A percentile compares a stretch with the other conserved stretches of the same genome.
Evolutionary conservation across 2,888 invertebrate species (phyloP).

Genomic region (Ernsta delagoae): DNA sequence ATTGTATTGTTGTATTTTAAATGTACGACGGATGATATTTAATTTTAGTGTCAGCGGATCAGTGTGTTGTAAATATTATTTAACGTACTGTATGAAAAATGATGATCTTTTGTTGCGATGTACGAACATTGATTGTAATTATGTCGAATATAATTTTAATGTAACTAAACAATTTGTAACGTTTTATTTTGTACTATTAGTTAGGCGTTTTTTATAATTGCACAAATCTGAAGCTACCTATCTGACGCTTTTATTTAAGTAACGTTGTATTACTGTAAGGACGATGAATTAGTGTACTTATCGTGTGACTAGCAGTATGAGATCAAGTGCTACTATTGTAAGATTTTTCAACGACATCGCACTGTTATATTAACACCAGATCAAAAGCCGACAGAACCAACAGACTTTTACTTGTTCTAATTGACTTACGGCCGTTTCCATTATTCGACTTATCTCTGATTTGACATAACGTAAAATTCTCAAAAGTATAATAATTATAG

Average conservation of each 20-base stretch:
- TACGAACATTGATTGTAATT: conserved; percentile 2
- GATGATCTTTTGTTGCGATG: conserved; percentile 11
- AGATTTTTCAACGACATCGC: conserved; percentile 26
- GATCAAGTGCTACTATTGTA: conserved; percentile 16
- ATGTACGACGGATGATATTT: conserved; percentile 8
- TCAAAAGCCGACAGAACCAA: conserved; percentile 3
- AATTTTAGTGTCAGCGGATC: conserved; percentile 3
- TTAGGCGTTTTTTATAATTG: conserved; percentile 16
- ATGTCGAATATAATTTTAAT: neutral
- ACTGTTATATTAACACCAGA: conserved; percentile 14
- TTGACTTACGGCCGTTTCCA: too few relatives aligned
- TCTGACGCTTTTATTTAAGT: neutral
- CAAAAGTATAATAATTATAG: too few relatives aligned
- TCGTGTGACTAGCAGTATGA: conserved; percentile 3
- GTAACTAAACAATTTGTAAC: neutral
- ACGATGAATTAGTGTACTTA: neutral
- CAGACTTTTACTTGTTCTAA: too few relatives aligned
- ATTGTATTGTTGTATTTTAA: conserved; percentile 22
- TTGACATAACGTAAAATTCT: too few relatives aligned
- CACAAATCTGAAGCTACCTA: conserved; percentile 3
- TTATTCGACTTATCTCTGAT: too few relatives aligned
- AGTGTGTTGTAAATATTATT: conserved; percentile 31
- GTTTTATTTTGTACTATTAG: conserved; percentile 9
- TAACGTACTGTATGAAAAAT: conserved; percentile 17
- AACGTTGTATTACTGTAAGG: conserved; percentile 4